Evolutionary conservation across 2,888 invertebrate species (phyloP).

Genomic region (Temnothorax unifasciatus): DNA sequence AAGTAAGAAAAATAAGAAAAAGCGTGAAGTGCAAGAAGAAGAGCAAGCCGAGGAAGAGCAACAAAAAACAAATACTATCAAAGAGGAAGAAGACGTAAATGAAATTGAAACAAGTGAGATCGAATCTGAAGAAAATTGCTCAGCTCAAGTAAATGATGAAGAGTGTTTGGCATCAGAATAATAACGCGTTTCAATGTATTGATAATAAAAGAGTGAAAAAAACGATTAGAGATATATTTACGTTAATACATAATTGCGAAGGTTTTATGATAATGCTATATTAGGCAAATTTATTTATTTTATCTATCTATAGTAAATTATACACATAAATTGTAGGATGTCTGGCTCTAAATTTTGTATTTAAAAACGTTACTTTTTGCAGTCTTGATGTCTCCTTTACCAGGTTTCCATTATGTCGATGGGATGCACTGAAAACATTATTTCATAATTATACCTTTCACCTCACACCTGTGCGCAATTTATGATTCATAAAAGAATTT

Average conservation of each 20-base stretch:
- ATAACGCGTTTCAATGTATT: constrained; percentile 3
- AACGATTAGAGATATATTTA: neutral
- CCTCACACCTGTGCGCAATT: neutral
- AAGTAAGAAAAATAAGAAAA: constrained; percentile 59
- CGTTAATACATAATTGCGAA: neutral
- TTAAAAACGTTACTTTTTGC: constrained; percentile 59
- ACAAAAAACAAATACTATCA: neutral
- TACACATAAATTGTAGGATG: constrained; percentile 6
- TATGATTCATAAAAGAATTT: constrained; percentile 5
- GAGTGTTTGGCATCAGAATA: constrained; percentile 15
- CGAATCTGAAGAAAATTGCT: constrained; percentile 32
- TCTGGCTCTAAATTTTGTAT: constrained; percentile 43
- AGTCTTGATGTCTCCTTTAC: neutral
- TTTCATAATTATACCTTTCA: neutral
- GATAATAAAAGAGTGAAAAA: neutral
- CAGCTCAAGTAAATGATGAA: constrained; percentile 15
- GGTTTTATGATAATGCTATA: neutral
- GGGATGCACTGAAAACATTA: constrained; percentile 41
- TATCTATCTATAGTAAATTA: constrained; percentile 49
- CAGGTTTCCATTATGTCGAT: constrained; percentile 9
- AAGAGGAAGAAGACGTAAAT: constrained; percentile 16
- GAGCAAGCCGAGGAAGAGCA: constrained; percentile 7
- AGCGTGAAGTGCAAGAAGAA: constrained; percentile 51
- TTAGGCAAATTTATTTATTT: constrained; percentile 64
- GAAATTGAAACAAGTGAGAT: neutral